A percentile compares a stretch with the other conserved stretches of the same genome.
These are phyloP conservation scores for Incurvaria masculella DNA, from an alignment of 2,888 invertebrate species.

Conservation along the genomic window DNA sequence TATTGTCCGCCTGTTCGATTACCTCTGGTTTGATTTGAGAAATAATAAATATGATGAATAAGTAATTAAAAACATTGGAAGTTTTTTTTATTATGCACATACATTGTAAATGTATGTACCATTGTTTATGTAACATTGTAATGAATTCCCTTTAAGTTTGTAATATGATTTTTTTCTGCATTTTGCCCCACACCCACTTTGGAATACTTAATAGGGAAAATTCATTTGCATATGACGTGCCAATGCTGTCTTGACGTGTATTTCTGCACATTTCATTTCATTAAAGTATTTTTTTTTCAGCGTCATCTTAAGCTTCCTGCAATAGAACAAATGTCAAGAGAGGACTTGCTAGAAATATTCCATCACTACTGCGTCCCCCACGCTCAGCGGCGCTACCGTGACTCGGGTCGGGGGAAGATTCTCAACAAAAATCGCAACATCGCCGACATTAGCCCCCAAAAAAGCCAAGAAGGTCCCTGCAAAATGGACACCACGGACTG, in stretches of 20 bases:
- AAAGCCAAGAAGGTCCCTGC: constrained; percentile 9
- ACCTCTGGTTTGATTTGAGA: not conserved
- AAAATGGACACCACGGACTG: constrained; percentile 18
- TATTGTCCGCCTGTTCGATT: not conserved
- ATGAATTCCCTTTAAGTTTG: not conserved
- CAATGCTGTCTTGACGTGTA: too few relatives aligned
- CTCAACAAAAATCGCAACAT: constrained; percentile 35
- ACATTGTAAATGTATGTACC: too few relatives aligned
- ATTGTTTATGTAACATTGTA: constrained; percentile 4
- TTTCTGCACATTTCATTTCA: too few relatives aligned
- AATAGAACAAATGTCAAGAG: constrained; percentile 30
- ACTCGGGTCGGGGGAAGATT: constrained; percentile 38
- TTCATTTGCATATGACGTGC: too few relatives aligned
- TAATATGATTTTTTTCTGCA: constrained; percentile 1
- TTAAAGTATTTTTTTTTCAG: too few relatives aligned
- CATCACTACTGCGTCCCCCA: constrained; percentile 45
- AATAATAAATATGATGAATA: constrained; percentile 8
- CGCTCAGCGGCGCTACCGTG: constrained; percentile 42
- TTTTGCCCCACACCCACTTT: too few relatives aligned
- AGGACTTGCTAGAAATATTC: constrained; percentile 39
- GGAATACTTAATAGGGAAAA: too few relatives aligned
- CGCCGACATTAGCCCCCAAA: constrained; percentile 24
- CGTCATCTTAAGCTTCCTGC: constrained; percentile 34
- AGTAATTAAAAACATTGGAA: constrained; percentile 1
- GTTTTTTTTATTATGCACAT: too few relatives aligned